These are phyloP conservation scores for Trinectes maculatus DNA, from an alignment of 2,113 vertebrate species.

Conservation along the genomic window DNA sequence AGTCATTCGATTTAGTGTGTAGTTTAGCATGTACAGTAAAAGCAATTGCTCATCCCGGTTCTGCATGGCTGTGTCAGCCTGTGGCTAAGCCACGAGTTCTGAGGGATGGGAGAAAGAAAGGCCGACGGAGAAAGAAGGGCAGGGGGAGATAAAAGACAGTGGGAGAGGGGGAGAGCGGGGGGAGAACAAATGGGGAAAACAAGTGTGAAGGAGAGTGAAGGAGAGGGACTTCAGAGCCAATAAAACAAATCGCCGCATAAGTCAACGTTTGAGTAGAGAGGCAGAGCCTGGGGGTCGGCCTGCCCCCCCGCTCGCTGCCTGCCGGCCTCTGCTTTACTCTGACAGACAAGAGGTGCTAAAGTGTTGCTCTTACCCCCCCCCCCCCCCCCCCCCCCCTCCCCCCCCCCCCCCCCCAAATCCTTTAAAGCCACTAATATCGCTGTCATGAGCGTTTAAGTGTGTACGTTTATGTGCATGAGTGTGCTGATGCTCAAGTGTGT, in stretches of 20 bases:
- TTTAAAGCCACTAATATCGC: slow-evolving; percentile 67
- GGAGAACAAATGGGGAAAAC: slow-evolving; percentile 68
- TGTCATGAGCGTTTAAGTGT: slow-evolving; percentile 62
- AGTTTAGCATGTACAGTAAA: slow-evolving; percentile 74
- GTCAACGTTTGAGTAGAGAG: slow-evolving; percentile 48
- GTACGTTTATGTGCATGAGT: slow-evolving; percentile 16
- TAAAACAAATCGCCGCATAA: slow-evolving; percentile 70
- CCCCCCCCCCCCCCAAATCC: slow-evolving; percentile 44
- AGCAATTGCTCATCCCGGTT: slow-evolving; percentile 68
- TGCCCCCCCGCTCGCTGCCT: slow-evolving; percentile 37
- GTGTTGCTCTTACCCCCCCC: slow-evolving; percentile 62
- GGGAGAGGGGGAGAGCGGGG: neutral
- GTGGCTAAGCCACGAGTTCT: slow-evolving; percentile 70
- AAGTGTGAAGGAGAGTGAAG: slow-evolving; percentile 73
- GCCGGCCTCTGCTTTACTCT: slow-evolving; percentile 48
- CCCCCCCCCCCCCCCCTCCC: slow-evolving; percentile 40
- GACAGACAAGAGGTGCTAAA: slow-evolving; percentile 59
- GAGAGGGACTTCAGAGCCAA: slow-evolving; percentile 71
- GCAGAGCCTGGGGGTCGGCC: slow-evolving; percentile 44
- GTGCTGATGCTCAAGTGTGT: neutral
- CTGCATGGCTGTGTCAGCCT: slow-evolving; percentile 67
- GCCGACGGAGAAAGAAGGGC: neutral
- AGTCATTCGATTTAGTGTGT: slow-evolving; percentile 62
- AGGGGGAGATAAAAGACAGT: slow-evolving; percentile 4
- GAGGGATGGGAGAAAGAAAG: slow-evolving; percentile 58